Base-by-base conservation (phyloP, 2,888 invertebrate species). In the Drosophila rellima region DNA sequence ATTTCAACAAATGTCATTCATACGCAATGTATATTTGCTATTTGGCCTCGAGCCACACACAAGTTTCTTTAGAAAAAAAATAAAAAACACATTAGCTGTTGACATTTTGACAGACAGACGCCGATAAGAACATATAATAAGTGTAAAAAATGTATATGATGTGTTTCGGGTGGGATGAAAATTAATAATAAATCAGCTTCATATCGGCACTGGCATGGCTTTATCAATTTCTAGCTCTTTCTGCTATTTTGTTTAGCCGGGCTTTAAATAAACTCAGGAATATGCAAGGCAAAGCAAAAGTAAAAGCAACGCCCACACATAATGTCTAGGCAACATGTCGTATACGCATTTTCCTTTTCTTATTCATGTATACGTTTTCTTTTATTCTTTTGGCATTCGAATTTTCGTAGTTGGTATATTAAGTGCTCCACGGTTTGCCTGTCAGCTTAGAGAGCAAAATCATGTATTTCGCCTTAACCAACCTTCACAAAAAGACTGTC, bases 251-350 rank as follows among this genome's bases (percentile, higher is more conserved):
- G 17, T 44, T 62, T 13, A 6, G 15, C 8, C 20, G 29, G 20
- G 63, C 60, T 54, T 61, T 73, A 63, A 64, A 73, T 67, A 48
- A 35, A 44, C 31, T n/a, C 35, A 44, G 33, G n/a, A 42, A 47
- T 40, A 57, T 29, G 10, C 31, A 63, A 15, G 33, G 29, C 8
- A 35, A 48, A 47, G 40, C 57, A 35, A 39, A 42, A 55, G 31
- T 20, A 55, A 44, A 55, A 33, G 23, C 44, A 17, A 11, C 50
- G 17, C 48, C 67, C 29, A 64, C 56, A 29, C 20, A 26, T 11
- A 42, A 37, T 66, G 73, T 64, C 84, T 70, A 68, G 70, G 66
- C 82, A 65, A 82, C 79, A 68, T 71, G 72, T 71, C 82, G 82
- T 55, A 73, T 75, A 75, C 75, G 70, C 61, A 70, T 63, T 79